A percentile compares a stretch with the other conserved stretches of the same genome.
Conservation (phyloP, 1,140 invertebrate genomes). For the Acromyrmex charruanus region DNA sequence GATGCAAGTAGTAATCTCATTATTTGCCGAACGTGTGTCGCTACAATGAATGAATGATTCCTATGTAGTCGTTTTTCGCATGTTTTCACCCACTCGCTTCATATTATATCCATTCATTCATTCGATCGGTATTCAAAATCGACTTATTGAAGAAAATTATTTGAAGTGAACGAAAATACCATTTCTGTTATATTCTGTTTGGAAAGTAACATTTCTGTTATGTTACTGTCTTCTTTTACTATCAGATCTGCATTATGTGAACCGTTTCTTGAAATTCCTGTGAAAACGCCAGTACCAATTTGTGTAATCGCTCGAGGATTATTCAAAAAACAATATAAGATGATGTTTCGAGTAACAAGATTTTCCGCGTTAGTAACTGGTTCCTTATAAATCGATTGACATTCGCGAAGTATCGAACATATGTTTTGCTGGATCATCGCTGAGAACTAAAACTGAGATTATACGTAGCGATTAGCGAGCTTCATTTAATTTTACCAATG, state of each 20-base stretch:
- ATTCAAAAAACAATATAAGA: conserved; percentile 18
- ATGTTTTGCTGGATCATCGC: conserved; percentile 7
- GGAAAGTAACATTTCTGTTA: neutral
- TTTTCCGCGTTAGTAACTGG: conserved; percentile 38
- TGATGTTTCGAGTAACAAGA: conserved; percentile 38
- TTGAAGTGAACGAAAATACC: neutral
- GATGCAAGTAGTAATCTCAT: conserved; percentile 46
- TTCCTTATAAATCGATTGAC: conserved; percentile 39
- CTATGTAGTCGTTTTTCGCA: neutral
- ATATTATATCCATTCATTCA: neutral
- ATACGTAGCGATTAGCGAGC: conserved; percentile 33
- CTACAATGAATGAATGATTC: conserved; percentile 25
- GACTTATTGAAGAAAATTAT: conserved; percentile 1
- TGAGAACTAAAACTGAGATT: conserved; percentile 25
- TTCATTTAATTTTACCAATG: conserved; percentile 29
- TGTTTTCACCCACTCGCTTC: neutral
- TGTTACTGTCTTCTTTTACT: neutral
- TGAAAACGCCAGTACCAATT: conserved; percentile 4
- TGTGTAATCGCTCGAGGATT: neutral
- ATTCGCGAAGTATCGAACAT: conserved; percentile 36
- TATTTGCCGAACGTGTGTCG: conserved; percentile 20
- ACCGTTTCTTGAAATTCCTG: neutral
- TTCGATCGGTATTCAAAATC: neutral
- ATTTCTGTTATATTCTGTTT: neutral
- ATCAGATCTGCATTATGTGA: neutral